A percentile compares a stretch with the other conserved stretches of the same genome.
Conservation (phyloP, 2,113 vertebrate species). For the Danionella cerebrum region DNA sequence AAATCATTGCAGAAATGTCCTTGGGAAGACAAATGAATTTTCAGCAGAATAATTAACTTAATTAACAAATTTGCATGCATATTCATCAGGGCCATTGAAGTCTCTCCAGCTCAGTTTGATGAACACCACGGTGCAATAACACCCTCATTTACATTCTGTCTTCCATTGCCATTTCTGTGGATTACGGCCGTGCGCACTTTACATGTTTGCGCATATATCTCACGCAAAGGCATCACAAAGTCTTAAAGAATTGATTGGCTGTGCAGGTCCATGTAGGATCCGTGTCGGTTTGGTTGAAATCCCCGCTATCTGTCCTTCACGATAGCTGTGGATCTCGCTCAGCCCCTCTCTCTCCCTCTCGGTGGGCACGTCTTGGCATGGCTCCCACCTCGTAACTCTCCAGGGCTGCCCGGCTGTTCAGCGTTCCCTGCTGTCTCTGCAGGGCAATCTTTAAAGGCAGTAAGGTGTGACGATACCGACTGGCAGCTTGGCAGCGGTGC, state of each 20-base stretch:
- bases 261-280: constrained; percentile 40
- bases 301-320: constrained; percentile 40
- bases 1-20: constrained; percentile 99
- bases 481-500: constrained; percentile 96
- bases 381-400: constrained; percentile 96
- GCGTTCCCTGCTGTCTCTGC: constrained; percentile 90
- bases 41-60: constrained; percentile 99
- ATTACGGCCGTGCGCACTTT: constrained; percentile 47
- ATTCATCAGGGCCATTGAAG: constrained; percentile 99
- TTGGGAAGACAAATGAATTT: constrained; percentile 99
- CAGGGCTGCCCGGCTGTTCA: constrained; percentile 91
- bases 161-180: constrained; percentile 92
- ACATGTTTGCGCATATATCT: constrained; percentile 47
- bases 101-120: constrained; percentile 99
- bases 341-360: constrained; percentile 36
- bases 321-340: constrained; percentile 39
- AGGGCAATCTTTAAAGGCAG: constrained; percentile 99
- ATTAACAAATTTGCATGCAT: constrained; percentile 99
- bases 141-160: constrained; percentile 99
- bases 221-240: constrained; percentile 35
- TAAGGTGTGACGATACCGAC: constrained; percentile 99
- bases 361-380: constrained; percentile 97
- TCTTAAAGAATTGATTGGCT: constrained; percentile 57
- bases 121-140: constrained; percentile 99
- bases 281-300: constrained; percentile 32